Evolutionary conservation across 2,888 invertebrate genomes (phyloP).

Genomic region (Hyposoter dolosus): DNA sequence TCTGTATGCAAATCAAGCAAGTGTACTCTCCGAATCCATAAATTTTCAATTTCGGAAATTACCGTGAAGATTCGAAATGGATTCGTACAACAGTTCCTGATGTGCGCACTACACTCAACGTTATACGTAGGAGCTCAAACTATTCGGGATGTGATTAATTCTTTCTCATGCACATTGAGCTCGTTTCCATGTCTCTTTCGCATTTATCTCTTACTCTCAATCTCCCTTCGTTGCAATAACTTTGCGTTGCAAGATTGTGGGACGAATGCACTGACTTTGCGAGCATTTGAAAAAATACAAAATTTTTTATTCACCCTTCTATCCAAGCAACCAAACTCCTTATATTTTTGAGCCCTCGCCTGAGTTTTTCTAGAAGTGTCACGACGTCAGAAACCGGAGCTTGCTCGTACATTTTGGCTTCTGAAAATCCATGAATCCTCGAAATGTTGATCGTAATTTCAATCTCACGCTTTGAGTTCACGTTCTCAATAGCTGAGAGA

Average conservation of each 20-base stretch:
- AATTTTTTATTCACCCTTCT: background rate
- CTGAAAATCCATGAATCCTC: too few relatives aligned
- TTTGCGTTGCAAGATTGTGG: background rate
- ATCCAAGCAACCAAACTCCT: too few relatives aligned
- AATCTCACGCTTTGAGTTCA: background rate
- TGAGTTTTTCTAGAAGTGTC: too few relatives aligned
- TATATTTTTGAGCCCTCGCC: too few relatives aligned
- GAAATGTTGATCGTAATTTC: too few relatives aligned
- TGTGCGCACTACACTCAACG: background rate
- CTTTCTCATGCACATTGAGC: background rate
- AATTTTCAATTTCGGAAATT: slow-evolving; percentile 48
- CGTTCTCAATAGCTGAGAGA: background rate
- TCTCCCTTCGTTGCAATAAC: background rate
- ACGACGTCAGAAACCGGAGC: too few relatives aligned
- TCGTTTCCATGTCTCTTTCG: slow-evolving; percentile 3
- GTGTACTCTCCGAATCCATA: slow-evolving; percentile 32
- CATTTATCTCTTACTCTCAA: background rate
- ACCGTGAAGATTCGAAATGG: slow-evolving; percentile 44
- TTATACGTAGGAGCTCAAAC: background rate
- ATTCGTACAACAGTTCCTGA: slow-evolving; percentile 4
- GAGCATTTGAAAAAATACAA: background rate
- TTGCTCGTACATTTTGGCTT: too few relatives aligned
- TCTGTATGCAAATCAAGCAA: slow-evolving; percentile 45
- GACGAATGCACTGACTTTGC: background rate
- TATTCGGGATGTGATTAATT: slow-evolving; percentile 11